Evolutionary conservation across 2,113 vertebrate genomes (phyloP).

Genomic region (Albula goreensis): DNA sequence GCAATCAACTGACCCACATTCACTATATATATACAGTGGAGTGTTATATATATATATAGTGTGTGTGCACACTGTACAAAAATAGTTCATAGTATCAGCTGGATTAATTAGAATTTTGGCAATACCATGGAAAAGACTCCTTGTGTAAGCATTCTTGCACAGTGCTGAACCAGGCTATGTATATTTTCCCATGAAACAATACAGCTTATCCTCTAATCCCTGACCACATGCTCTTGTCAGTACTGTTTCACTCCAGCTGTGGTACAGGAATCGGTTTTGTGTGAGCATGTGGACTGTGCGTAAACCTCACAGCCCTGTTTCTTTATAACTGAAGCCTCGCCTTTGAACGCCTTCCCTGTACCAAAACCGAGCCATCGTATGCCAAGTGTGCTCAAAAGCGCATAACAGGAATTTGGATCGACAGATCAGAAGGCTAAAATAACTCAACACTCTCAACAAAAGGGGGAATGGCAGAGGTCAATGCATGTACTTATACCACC

Average conservation of each 20-base stretch:
- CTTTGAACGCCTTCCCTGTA: neutral
- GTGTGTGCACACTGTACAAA: too few species aligned
- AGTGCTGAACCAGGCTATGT: neutral
- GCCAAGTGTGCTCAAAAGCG: neutral
- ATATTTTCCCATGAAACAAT: neutral
- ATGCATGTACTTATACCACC: constrained; percentile 7
- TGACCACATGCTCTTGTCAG: neutral
- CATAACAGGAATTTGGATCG: neutral
- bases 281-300: neutral
- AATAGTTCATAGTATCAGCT: too few species aligned
- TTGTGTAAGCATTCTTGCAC: too few species aligned
- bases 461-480: constrained; percentile 27
- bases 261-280: neutral
- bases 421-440: constrained; percentile 28
- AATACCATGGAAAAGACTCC: too few species aligned
- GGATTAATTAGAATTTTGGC: too few species aligned
- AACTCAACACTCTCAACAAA: constrained; percentile 21
- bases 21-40: too few species aligned
- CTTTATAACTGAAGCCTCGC: neutral
- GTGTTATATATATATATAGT: too few species aligned
- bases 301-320: neutral
- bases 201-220: neutral
- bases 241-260: neutral
- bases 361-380: neutral
- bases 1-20: neutral